phyloP scores from a whole-genome alignment of 2,113 vertebrate genomes.

The Regulus satrapa region DNA sequence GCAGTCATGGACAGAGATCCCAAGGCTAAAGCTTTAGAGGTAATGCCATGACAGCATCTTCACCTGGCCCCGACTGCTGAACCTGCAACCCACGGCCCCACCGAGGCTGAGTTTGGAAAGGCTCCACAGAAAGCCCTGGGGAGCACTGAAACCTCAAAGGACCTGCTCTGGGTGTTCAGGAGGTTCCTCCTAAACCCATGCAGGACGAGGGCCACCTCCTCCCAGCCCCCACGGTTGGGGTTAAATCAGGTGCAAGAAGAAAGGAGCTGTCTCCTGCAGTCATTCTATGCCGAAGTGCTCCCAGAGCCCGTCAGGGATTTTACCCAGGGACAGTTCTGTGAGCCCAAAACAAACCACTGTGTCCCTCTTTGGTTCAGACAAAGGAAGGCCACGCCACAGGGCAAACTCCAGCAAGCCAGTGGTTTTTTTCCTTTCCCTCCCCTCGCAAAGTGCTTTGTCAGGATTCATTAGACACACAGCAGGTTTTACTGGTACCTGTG shows the following conservation, averaged over 20 bases:
- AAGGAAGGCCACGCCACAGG: neutral
- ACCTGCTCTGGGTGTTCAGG: neutral
- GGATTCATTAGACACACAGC: neutral
- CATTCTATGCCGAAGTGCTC: neutral
- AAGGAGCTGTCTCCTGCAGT: neutral
- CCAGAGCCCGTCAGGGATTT: neutral
- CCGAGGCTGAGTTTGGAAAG: neutral
- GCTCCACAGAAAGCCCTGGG: neutral
- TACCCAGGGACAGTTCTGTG: accelerated
- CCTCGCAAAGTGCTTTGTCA: neutral
- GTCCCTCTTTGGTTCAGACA: neutral
- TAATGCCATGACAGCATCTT: neutral
- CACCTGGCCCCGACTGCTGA: neutral
- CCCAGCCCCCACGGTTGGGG: accelerated
- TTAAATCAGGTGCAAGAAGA: neutral
- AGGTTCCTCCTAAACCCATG: neutral
- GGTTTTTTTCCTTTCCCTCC: neutral
- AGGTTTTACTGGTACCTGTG: neutral
- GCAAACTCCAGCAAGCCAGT: neutral
- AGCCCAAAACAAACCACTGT: accelerated
- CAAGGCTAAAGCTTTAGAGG: accelerated
- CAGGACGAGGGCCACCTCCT: neutral
- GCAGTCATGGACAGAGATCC: neutral
- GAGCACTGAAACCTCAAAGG: neutral
- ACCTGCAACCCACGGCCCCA: neutral